Evolutionary conservation across 2,113 vertebrate genomes (phyloP), one percentile per base, ranked within the genome.

Genomic region (Lethenteron camtschaticum): DNA sequence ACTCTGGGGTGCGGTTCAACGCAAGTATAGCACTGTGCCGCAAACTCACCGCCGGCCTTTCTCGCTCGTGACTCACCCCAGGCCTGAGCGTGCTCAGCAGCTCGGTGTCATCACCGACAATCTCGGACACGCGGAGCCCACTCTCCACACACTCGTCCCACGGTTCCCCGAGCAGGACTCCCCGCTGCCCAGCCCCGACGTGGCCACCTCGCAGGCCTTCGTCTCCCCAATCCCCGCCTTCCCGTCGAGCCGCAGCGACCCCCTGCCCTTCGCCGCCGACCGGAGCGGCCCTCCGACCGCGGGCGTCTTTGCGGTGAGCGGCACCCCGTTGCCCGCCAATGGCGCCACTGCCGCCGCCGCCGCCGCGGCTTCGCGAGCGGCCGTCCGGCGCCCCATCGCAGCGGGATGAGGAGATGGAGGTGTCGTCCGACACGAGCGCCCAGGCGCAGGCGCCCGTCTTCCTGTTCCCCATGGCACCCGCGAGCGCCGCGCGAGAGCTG

Each of bases 91-190:
- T 83, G 2, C 82, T 84, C 71, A 87, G 85, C 77, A 85, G 85
- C 56, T 76, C 83, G 73, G 83, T 83, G 1, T 88, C 87, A 1
- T 85, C 85, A 56, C 82, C 84, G 0, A 81, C 84, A 68, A 78
- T 81, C 66, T 81, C 81, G 0, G 79, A 80, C 4, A 72, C 78
- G 76, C 75, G 83, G 0, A 79, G 83, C 8, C 86, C 85, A 0
- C 76, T 84, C 0, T 85, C 86, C 71, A 86, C 86, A 0, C 84
- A 85, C 68, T 88, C 87, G 76, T 88, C 86, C 58, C 87, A 85
- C 12, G 82, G 81, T 16, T 83, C 79, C 0, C 81, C 12, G 77
- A 77, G 68, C 78, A 80, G 76, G 78, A 85, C 75, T 81, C 78
- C 70, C 75, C 74, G n/a, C 9, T 76, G 73, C 57, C 79, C 76